These are phyloP conservation scores for Ditula angustiorana DNA, from an alignment of 2,888 invertebrate genomes.

Conservation along the genomic window DNA sequence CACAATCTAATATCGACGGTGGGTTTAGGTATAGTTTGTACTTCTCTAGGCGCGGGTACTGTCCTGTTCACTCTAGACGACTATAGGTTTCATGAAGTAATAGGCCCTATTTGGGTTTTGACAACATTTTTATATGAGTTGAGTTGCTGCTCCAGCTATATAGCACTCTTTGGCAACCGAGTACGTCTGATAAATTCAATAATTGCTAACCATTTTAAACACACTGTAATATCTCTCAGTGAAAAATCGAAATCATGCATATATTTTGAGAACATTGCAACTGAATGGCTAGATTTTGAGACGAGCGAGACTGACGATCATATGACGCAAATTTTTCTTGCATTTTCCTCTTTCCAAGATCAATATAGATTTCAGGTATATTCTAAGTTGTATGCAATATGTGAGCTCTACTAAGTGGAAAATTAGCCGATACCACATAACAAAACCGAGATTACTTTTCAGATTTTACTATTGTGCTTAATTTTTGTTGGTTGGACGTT, in stretches of 20 bases:
- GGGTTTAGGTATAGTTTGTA: constrained; percentile 37
- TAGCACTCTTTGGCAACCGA: constrained; percentile 58
- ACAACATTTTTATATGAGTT: constrained; percentile 56
- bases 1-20: constrained; percentile 46
- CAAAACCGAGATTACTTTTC: constrained; percentile 45
- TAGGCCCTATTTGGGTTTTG: constrained; percentile 45
- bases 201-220: constrained; percentile 56
- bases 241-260: constrained; percentile 27
- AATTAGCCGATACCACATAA: constrained; percentile 36
- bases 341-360: constrained; percentile 47
- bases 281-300: constrained; percentile 54
- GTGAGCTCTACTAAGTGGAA: constrained; percentile 49
- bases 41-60: constrained; percentile 39
- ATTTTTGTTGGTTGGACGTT: constrained; percentile 55
- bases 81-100: constrained; percentile 12
- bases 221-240: not conserved
- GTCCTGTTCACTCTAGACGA: constrained; percentile 33
- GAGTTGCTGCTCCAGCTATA: constrained; percentile 53
- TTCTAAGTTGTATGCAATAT: constrained; percentile 7
- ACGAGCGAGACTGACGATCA: constrained; percentile 48
- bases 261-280: constrained; percentile 51
- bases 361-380: constrained; percentile 51
- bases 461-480: constrained; percentile 58
- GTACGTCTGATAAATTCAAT: constrained; percentile 62
- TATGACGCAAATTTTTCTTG: constrained; percentile 49